Evolutionary conservation across 2,888 invertebrate species (phyloP).

Genomic region (Conomelus anceps): DNA sequence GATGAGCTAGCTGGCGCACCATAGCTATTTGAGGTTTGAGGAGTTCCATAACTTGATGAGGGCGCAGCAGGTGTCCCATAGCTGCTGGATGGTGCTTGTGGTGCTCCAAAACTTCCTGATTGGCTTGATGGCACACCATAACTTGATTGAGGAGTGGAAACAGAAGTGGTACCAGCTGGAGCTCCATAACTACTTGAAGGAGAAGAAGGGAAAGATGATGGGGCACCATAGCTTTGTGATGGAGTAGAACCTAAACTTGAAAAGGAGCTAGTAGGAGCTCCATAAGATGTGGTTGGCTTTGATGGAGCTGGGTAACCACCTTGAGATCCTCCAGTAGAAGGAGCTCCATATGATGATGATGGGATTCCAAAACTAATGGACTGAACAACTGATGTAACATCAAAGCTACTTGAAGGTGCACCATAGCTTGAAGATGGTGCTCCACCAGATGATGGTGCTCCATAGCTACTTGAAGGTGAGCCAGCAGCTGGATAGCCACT

Average conservation of each 20-base stretch:
- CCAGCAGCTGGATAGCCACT: constrained; percentile 28
- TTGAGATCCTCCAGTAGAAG: constrained; percentile 16
- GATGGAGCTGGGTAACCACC: constrained; percentile 16
- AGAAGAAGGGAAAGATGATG: background rate
- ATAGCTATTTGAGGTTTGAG: constrained; percentile 35
- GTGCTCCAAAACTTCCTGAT: background rate
- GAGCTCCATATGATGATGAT: constrained; percentile 24
- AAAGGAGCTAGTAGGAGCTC: constrained; percentile 23
- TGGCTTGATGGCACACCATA: constrained; percentile 28
- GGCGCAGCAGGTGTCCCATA: constrained; percentile 31
- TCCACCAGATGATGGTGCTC: constrained; percentile 18
- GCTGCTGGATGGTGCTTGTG: constrained; percentile 16
- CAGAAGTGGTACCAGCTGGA: background rate
- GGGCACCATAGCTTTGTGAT: constrained; percentile 20
- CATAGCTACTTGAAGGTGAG: constrained; percentile 32
- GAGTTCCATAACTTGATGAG: constrained; percentile 33
- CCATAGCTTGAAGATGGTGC: constrained; percentile 13
- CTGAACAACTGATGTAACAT: constrained; percentile 17
- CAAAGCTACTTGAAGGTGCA: background rate
- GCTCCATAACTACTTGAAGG: constrained; percentile 22
- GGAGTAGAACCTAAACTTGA: background rate
- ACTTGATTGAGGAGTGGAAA: constrained; percentile 26
- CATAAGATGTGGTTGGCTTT: constrained; percentile 25
- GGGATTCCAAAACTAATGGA: constrained; percentile 26
- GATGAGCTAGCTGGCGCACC: constrained; percentile 27